Conservation (phyloP, 2,113 vertebrate species). For the Cyrtonyx montezumae region DNA sequence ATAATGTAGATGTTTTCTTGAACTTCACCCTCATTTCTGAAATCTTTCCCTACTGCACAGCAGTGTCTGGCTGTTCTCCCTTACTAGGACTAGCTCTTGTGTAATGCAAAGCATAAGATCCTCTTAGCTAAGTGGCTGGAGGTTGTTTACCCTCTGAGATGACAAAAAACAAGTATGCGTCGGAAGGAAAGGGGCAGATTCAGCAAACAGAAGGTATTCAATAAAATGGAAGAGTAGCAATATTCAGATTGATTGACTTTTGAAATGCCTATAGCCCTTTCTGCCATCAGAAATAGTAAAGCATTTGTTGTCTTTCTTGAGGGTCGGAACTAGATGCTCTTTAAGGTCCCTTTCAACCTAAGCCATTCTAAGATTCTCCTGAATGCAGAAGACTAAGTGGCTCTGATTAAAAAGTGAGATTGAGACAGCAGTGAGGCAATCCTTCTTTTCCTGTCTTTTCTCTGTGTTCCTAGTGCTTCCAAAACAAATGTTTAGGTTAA, state of each 20-base stretch:
- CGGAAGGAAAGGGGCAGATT: not conserved
- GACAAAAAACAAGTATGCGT: not conserved
- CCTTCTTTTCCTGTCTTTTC: slow-evolving; percentile 19
- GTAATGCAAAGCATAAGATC: rapidly evolving
- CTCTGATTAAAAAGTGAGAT: slow-evolving; percentile 56
- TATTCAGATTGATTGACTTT: not conserved
- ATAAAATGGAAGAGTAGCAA: not conserved
- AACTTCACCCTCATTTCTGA: not conserved
- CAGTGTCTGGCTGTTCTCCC: not conserved
- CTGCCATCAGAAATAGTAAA: not conserved
- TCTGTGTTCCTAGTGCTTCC: slow-evolving; percentile 24
- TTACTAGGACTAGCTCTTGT: not conserved
- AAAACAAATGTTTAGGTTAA: slow-evolving; percentile 65
- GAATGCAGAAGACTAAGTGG: not conserved
- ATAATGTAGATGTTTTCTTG: rapidly evolving
- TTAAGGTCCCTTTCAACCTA: not conserved
- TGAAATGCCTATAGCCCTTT: not conserved
- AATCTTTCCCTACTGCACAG: not conserved
- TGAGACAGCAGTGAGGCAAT: slow-evolving; percentile 54
- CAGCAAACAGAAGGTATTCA: not conserved
- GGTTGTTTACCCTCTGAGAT: not conserved
- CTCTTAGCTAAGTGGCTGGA: not conserved
- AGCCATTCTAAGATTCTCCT: not conserved
- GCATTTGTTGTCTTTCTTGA: not conserved
- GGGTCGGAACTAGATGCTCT: not conserved